These are phyloP conservation scores for Clitarchus hookeri DNA, from an alignment of 2,888 invertebrate species.

Conservation along the genomic window DNA sequence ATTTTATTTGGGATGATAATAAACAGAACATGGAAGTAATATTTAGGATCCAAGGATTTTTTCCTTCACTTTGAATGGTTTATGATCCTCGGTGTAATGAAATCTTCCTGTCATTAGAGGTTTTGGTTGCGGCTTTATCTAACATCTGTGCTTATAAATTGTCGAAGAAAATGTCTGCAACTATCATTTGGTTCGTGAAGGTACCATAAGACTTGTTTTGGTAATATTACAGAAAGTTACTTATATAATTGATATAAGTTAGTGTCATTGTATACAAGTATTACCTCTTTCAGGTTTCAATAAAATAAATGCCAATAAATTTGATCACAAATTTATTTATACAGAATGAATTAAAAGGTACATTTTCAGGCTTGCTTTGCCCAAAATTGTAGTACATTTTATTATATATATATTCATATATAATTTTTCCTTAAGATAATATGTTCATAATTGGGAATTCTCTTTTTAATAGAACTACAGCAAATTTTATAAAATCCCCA, in stretches of 20 bases:
- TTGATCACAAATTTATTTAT: constrained; percentile 43
- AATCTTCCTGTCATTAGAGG: no score
- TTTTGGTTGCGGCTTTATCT: no score
- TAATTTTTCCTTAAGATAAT: constrained; percentile 20
- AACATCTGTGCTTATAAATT: no score
- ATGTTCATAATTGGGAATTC: constrained; percentile 20
- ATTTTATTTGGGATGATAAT: no score
- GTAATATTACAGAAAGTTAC: no score
- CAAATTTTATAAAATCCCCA: constrained; percentile 20
- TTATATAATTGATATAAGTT: background rate
- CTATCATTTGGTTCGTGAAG: no score
- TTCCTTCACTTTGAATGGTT: no score
- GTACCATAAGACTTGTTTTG: no score
- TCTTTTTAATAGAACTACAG: constrained; percentile 20
- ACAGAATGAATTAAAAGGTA: constrained; percentile 41
- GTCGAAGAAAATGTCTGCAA: no score
- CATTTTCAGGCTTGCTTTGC: constrained; percentile 34
- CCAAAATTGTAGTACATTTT: constrained; percentile 33
- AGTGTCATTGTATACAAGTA: background rate
- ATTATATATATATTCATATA: constrained; percentile 33
- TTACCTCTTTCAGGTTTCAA: background rate
- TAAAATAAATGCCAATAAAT: constrained; percentile 26
- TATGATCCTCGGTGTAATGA: no score
- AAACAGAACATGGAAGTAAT: no score
- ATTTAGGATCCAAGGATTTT: no score